These are phyloP conservation scores for Aphis craccivora DNA, from an alignment of 1,140 invertebrate species.

Conservation along the genomic window DNA sequence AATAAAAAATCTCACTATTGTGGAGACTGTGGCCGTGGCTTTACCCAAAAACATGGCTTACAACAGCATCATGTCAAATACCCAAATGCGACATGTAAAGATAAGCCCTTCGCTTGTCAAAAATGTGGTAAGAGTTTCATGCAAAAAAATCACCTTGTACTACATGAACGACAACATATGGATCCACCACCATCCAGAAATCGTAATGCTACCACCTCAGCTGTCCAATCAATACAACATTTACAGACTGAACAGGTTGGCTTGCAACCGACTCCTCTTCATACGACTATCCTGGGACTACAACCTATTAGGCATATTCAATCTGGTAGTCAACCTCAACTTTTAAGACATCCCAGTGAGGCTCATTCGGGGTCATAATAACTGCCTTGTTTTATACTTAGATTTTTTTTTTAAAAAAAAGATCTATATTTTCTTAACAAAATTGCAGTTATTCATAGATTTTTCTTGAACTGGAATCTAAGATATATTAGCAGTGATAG, in stretches of 20 bases:
- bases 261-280: slow-evolving; percentile 41
- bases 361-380: slow-evolving; percentile 56
- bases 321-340: slow-evolving; percentile 52
- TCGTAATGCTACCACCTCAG: slow-evolving; percentile 42
- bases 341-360: slow-evolving; percentile 49
- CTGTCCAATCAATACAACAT: slow-evolving; percentile 55
- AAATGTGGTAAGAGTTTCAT: slow-evolving; percentile 88
- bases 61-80: slow-evolving; percentile 78
- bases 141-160: slow-evolving; percentile 81
- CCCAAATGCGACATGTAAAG: slow-evolving; percentile 80
- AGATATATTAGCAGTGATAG: not conserved
- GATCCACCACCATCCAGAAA: slow-evolving; percentile 67
- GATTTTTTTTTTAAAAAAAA: not conserved
- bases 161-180: slow-evolving; percentile 83
- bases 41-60: slow-evolving; percentile 81
- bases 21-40: slow-evolving; percentile 82
- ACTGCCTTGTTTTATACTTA: not conserved
- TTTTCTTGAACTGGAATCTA: not conserved
- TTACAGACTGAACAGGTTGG: slow-evolving; percentile 54
- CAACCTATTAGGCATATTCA: slow-evolving; percentile 53
- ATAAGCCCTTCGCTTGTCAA: slow-evolving; percentile 80
- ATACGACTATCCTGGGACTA: slow-evolving; percentile 38
- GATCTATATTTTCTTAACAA: not conserved
- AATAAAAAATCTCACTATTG: slow-evolving; percentile 80
- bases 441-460: slow-evolving; percentile 5